These are phyloP conservation scores for Furnarius figulus DNA, from an alignment of 2,113 vertebrate genomes.

Conservation along the genomic window DNA sequence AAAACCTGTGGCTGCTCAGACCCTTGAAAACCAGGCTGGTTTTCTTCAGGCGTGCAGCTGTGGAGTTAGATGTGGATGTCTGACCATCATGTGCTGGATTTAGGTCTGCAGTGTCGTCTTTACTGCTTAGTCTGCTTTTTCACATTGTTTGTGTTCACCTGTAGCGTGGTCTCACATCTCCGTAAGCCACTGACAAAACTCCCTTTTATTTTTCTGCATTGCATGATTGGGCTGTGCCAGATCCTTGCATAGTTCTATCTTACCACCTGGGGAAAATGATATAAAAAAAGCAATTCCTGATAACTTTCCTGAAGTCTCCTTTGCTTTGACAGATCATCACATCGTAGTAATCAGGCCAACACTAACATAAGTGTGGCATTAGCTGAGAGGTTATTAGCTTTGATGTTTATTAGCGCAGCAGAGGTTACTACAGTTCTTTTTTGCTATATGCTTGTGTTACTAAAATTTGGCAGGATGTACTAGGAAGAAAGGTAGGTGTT, in stretches of 20 bases:
- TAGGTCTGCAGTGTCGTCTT: not conserved
- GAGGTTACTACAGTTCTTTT: not conserved
- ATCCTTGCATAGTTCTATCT: not conserved
- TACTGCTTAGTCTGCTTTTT: not conserved
- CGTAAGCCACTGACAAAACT: not conserved
- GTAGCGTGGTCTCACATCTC: not conserved
- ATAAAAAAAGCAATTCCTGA: not conserved
- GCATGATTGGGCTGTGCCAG: not conserved
- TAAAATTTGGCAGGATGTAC: not conserved
- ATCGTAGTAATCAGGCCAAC: not conserved
- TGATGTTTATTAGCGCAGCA: not conserved
- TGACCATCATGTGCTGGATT: not conserved
- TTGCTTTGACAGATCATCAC: not conserved
- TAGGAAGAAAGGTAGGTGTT: not conserved
- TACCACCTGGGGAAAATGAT: not conserved
- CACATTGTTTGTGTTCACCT: not conserved
- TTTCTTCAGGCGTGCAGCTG: not conserved
- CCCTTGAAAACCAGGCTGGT: not conserved
- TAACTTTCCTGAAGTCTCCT: not conserved
- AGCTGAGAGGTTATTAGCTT: not conserved
- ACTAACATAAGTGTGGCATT: not conserved
- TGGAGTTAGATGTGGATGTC: not conserved
- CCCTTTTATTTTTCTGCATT: not conserved
- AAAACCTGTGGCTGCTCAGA: not conserved
- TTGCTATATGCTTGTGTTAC: not conserved